These are phyloP conservation scores for Oligia latruncula DNA, from an alignment of 2,888 invertebrate genomes.

Conservation along the genomic window DNA sequence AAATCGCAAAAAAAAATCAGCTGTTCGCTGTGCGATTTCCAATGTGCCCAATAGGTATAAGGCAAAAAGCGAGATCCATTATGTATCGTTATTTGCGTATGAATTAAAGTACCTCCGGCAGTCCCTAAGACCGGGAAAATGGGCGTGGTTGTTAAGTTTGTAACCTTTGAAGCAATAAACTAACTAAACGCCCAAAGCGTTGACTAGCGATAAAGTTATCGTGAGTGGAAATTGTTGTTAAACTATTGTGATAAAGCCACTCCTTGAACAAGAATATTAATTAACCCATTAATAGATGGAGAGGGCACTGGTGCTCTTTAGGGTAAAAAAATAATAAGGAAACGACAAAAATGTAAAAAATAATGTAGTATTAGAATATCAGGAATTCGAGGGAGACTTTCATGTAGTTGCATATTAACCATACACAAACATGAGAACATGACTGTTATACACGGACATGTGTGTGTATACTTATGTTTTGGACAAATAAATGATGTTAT, in stretches of 20 bases:
- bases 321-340: neutral
- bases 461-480: neutral
- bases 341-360: neutral
- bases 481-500: neutral
- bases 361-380: neutral
- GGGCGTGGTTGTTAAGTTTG: slow-evolving; percentile 43
- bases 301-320: neutral
- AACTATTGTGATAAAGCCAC: slow-evolving; percentile 42
- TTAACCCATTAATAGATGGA: neutral
- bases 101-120: slow-evolving; percentile 9
- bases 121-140: slow-evolving; percentile 16
- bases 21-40: neutral
- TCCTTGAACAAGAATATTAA: slow-evolving; percentile 2
- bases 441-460: too few species aligned
- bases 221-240: slow-evolving; percentile 34
- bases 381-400: neutral
- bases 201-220: slow-evolving; percentile 49
- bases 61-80: neutral
- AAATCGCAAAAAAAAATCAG: too few species aligned
- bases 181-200: slow-evolving; percentile 40
- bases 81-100: neutral
- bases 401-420: neutral
- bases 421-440: too few species aligned
- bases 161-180: slow-evolving; percentile 52
- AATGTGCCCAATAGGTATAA: neutral